Base-by-base conservation (phyloP, 2,797 vertebrate species). In the Chiloscyllium punctatum region DNA sequence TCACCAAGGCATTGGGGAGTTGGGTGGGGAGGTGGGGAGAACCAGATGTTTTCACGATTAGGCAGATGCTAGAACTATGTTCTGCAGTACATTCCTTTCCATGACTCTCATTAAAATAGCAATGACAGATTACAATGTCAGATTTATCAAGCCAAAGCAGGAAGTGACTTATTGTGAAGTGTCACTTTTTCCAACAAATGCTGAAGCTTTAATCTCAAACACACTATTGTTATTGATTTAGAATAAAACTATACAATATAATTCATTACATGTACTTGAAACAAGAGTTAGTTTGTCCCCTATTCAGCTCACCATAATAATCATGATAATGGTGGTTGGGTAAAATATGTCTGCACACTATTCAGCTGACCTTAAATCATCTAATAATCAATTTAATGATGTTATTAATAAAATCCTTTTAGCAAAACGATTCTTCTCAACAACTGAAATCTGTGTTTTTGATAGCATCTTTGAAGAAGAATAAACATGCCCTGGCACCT, bases 161-260 rank as follows among this genome's bases (percentile, higher is more conserved):
- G 57, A 91, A 91, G 88, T 91, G 53, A 91, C 33, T 30, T 91
- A 91, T 33, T 37, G 53, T 66, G 30, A n/a, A n/a, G 30, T n/a
- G 57, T 91, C 88, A 91, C 30, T 66, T 91, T 66, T 91, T 91
- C 88, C 88, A 57, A 62, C 62, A 66, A 91, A 91, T n/a, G 66
- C 57, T 62, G 57, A 84, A 25, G 30, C 13, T 66, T 90, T 33
- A 62, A 90, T 30, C 33, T 62, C 27, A 90, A 30, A 53, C 33
- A 62, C 25, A 53, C 11, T n/a, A 33, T 18, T 30, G 25, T 90
- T 90, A 53, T 90, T 90, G 13, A 66, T 53, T 66, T 66, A 91
- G 16, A 33, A 91, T 91, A 84, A 48, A 21, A 91, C 9, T 91
- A 33, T 91, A 33, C 15, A 91, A 66, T 33, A 91, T 62, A 33